These are phyloP conservation scores for Esperia sulphurella DNA, from an alignment of 2,888 invertebrate species.

Conservation along the genomic window DNA sequence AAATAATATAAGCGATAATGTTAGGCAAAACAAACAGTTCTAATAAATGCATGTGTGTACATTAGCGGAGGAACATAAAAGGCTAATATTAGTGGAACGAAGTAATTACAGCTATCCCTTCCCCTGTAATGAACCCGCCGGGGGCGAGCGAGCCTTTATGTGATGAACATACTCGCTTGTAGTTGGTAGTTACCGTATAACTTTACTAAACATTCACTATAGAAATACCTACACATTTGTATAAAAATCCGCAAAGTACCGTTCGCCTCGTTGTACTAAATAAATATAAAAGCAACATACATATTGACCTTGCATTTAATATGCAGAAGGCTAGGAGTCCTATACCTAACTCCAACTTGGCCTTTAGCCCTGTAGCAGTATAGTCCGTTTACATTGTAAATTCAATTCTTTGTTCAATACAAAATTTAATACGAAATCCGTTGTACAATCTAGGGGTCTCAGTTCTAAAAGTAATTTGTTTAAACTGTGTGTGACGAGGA, in stretches of 20 bases:
- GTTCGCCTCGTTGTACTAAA: too few relatives aligned
- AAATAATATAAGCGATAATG: neutral
- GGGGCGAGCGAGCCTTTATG: conserved; percentile 19
- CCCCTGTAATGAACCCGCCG: conserved; percentile 45
- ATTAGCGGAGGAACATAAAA: conserved; percentile 37
- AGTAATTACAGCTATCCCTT: conserved; percentile 58
- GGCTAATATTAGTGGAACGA: conserved; percentile 54
- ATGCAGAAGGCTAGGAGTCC: too few relatives aligned
- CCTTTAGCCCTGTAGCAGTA: too few relatives aligned
- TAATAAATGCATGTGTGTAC: conserved; percentile 2
- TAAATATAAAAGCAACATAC: too few relatives aligned
- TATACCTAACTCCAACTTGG: too few relatives aligned
- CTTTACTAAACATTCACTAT: neutral
- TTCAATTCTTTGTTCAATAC: neutral
- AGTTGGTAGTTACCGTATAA: conserved; percentile 10
- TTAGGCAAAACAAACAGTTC: neutral
- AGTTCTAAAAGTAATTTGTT: too few relatives aligned
- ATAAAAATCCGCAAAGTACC: neutral
- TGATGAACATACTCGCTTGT: conserved; percentile 26
- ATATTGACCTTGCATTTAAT: too few relatives aligned
- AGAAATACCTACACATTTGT: neutral
- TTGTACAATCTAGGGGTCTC: too few relatives aligned
- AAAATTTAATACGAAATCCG: too few relatives aligned
- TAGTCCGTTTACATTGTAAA: neutral
- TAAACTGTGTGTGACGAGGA: too few relatives aligned